Evolutionary conservation across 2,797 vertebrate genomes (phyloP), one percentile per base, ranked within the genome.

Genomic region (Rhincodon typus): DNA sequence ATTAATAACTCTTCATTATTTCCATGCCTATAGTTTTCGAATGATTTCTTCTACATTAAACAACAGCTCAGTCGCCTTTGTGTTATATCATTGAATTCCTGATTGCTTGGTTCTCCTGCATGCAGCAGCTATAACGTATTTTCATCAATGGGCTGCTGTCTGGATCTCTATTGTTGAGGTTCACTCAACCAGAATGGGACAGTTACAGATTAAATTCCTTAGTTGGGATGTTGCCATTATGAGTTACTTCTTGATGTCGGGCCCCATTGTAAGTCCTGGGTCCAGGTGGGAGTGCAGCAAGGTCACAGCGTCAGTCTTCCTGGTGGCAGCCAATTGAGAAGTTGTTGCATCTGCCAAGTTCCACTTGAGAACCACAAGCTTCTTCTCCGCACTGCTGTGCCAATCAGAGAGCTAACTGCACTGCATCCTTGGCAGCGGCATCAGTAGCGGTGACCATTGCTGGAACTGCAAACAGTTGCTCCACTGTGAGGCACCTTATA

Each of bases 1-100:
- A 34, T 70, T 74, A 25, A 94, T 6, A 74, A 42, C 67, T 94
- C 46, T 70, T 94, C 42, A 74, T 94, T 94, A 94, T 94, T 74
- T 74, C 69, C 27, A 12, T 94, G 42, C 94, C 69, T 70, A 17
- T 94, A 69, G 50, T 42, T 74, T 72, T 62, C 72, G 13, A 72
- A 70, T 23, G 46, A 12, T 27, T 50, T 42, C 94, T 46, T 94
- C 27, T 34, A 25, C 66, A 17, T 94, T 91, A 66, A 91, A 62
- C 66, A 91, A 69, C 69, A 70, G 66, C 93, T 72, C 93, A 30
- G 67, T 72, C 38, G 25, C 12, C 42, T 90, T 90, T 27, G 62
- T 69, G 42, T 94, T 50, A 50, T 74, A 50, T 94, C 21, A 70
- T 74, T 46, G 42, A 42, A 72, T 4, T 66, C 42, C 53, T 67